Base-by-base conservation (phyloP, 2,888 invertebrate genomes). In the Hyppa rectilinea region DNA sequence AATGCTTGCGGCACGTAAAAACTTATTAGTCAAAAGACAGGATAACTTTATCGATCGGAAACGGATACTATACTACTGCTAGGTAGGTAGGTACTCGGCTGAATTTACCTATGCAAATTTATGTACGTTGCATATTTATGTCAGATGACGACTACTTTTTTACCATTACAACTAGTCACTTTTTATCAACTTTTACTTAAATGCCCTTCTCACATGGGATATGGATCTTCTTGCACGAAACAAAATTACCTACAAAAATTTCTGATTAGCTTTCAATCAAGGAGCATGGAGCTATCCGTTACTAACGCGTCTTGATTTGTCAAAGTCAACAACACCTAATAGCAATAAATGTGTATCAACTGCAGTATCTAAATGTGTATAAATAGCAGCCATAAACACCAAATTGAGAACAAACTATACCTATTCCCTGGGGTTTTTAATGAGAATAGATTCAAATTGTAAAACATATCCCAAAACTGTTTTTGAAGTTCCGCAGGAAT, bases 111-210 rank as follows among this genome's bases (percentile, higher is more conserved):
- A 23, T 23, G 12, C 29, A 36, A 62, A 60, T 12, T 20, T 34
- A 23, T 0, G 26, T 63, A 66, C 14, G 65, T 65, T 65, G 45
- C 36, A 2, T 64, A 63, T n/a, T 40, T 65, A 56, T 12, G 23
- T 40, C 62, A 40, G 23, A 23, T 31, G 62, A 62, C 14, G 20
- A 20, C 6, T n/a, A n/a, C 14, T 55, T 59, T 59, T 29, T 20
- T 14, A n/a, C 14, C 23, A 0, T 34, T 23, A 17, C 26, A 10
- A n/a, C 20, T 26, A 17, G 17, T 50, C 17, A 26, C 7, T 43
- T 29, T 20, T 34, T 34, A 34, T 9, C 1, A 40, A 12, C 2
- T 23, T 34, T 55, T 14, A 14, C 26, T 55, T 3, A 20, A 52
- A 9, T 34, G 12, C 26, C 38, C 17, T n/a, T 63, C 14, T 60